Percentiles rank a stretch among this genome's conserved stretches.
These are phyloP conservation scores for Ormyrus thymus DNA, from an alignment of 2,888 invertebrate genomes.

Conservation along the genomic window DNA sequence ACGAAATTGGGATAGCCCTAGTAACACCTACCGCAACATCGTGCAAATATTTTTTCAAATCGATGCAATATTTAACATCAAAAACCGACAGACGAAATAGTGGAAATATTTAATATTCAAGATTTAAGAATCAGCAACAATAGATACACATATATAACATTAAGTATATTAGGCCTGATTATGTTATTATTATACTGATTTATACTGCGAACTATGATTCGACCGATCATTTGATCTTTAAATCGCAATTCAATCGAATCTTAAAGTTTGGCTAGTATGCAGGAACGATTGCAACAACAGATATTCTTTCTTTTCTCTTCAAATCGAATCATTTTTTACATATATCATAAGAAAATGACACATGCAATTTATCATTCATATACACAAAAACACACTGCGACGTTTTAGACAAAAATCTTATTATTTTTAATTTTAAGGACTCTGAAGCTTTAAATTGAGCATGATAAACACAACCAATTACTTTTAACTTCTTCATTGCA, in stretches of 20 bases:
- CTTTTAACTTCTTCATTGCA: conserved; percentile 4
- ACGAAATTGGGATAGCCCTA: conserved; percentile 27
- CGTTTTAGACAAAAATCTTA: conserved; percentile 12
- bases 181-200: conserved; percentile 67
- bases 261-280: conserved; percentile 48
- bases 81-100: conserved; percentile 70
- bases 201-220: conserved; percentile 50
- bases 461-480: conserved; percentile 50
- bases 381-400: conserved; percentile 19
- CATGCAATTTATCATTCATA: conserved; percentile 21
- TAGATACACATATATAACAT: conserved; percentile 71
- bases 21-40: conserved; percentile 47
- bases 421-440: conserved; percentile 17
- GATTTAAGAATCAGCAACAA: conserved; percentile 72
- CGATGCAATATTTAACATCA: conserved; percentile 63
- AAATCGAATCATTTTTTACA: conserved; percentile 25
- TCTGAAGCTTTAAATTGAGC: conserved; percentile 48
- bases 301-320: conserved; percentile 40
- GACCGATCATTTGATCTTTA: conserved; percentile 42
- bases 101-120: conserved; percentile 63
- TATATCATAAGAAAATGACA: conserved; percentile 26
- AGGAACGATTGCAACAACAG: conserved; percentile 50
- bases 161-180: conserved; percentile 74
- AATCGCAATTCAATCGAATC: conserved; percentile 38
- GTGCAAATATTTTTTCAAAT: conserved; percentile 54